phyloP scores from a whole-genome alignment of 2,113 vertebrate genomes.

The Marcusenius ussheri region DNA sequence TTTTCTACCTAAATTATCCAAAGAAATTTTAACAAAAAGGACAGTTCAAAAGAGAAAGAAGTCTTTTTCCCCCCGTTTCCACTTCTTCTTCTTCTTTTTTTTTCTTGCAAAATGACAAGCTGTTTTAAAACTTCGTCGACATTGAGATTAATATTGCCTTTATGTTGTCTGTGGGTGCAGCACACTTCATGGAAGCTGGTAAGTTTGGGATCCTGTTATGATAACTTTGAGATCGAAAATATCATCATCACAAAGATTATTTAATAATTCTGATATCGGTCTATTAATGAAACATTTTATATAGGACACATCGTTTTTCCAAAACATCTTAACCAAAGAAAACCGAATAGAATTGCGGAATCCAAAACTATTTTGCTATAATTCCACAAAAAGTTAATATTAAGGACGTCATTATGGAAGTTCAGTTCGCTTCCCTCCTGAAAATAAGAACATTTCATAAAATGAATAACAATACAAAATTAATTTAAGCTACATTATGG shows the following conservation, averaged over 20 bases:
- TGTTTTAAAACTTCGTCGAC: conserved; percentile 9
- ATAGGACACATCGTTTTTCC: not conserved
- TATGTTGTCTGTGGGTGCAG: conserved; percentile 7
- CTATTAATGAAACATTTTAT: not conserved
- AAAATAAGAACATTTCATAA: not conserved
- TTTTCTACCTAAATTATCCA: not conserved
- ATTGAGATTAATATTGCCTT: not conserved
- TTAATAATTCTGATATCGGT: not conserved
- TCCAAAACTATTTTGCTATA: not conserved
- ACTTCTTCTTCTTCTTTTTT: not conserved
- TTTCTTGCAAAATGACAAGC: not conserved
- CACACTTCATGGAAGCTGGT: conserved; percentile 12
- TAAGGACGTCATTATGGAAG: not conserved
- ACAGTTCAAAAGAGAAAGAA: not conserved
- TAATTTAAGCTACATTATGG: not conserved
- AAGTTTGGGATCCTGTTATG: not conserved
- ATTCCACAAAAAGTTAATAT: not conserved
- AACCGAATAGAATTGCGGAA: not conserved
- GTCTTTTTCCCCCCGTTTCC: not conserved
- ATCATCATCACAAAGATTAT: not conserved
- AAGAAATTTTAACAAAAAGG: not conserved
- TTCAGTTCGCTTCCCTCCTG: not conserved
- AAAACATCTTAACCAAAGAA: not conserved
- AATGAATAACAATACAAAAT: not conserved
- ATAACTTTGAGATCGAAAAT: not conserved